Conservation (phyloP, 2,113 vertebrate genomes). For the Pedionomus torquatus region DNA sequence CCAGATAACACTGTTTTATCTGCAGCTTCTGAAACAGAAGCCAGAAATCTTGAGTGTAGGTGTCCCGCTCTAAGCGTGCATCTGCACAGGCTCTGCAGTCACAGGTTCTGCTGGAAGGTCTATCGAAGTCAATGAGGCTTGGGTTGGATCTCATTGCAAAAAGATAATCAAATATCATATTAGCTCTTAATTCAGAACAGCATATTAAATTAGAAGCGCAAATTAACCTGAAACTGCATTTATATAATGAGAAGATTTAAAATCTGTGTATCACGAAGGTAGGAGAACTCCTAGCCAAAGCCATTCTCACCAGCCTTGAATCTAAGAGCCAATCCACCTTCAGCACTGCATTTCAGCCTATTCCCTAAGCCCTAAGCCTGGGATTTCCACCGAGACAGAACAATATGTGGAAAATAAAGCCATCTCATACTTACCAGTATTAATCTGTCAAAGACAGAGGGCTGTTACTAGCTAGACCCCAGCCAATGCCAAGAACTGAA, state of each 20-base stretch:
- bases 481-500: neutral
- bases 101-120: slow-evolving; percentile 16
- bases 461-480: neutral
- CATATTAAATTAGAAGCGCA: slow-evolving; percentile 50
- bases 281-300: neutral
- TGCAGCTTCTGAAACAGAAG: neutral
- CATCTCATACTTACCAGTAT: neutral
- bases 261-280: slow-evolving; percentile 9
- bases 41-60: neutral
- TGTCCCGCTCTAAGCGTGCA: neutral
- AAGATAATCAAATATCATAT: slow-evolving; percentile 59
- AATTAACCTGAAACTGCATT: slow-evolving; percentile 65
- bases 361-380: neutral
- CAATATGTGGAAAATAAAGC: neutral
- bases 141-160: slow-evolving; percentile 47
- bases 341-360: neutral
- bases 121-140: slow-evolving; percentile 63
- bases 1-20: neutral
- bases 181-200: slow-evolving; percentile 48
- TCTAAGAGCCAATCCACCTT: neutral
- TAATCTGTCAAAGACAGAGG: slow-evolving; percentile 4
- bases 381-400: neutral
- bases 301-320: neutral
- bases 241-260: slow-evolving; percentile 42
- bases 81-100: neutral